Conservation (phyloP, 2,888 invertebrate species). For the Oscheius myriophilus region DNA sequence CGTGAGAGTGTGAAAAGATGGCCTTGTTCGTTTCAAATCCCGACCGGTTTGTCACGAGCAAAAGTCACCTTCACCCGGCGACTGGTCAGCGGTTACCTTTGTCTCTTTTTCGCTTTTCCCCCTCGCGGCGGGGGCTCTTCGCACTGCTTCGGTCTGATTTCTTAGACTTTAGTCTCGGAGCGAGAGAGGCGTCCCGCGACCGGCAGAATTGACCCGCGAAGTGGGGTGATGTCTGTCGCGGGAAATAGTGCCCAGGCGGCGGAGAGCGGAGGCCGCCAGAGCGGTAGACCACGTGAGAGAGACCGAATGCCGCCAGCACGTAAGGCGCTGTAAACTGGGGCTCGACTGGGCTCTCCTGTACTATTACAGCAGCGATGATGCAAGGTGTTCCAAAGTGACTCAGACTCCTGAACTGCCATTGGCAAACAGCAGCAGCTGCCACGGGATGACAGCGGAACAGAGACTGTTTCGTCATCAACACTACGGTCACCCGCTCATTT, state of each 20-base stretch:
- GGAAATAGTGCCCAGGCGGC: background rate
- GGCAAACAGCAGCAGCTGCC: too few relatives aligned
- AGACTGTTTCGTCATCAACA: too few relatives aligned
- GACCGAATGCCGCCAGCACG: conserved; percentile 28
- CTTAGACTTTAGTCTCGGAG: conserved; percentile 8
- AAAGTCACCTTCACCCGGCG: too few relatives aligned
- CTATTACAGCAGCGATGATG: conserved; percentile 11
- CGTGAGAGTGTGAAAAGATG: too few relatives aligned
- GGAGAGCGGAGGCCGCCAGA: conserved; percentile 15
- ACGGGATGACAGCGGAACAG: too few relatives aligned
- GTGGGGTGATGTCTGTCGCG: conserved; percentile 26
- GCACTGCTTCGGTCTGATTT: background rate
- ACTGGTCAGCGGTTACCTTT: background rate
- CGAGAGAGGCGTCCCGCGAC: conserved; percentile 1
- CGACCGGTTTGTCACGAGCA: too few relatives aligned
- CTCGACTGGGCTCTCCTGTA: conserved; percentile 13
- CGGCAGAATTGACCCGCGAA: conserved; percentile 29
- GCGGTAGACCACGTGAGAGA: conserved; percentile 23
- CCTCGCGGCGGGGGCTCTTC: background rate
- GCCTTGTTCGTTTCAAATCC: background rate
- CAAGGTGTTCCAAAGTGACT: too few relatives aligned
- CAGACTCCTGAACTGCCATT: too few relatives aligned
- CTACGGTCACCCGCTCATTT: too few relatives aligned
- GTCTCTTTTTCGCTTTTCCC: background rate
- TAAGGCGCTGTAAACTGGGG: conserved; percentile 26